Evolutionary conservation across 1,140 invertebrate genomes (phyloP), one percentile per base, ranked within the genome.

Genomic region (Cheumatopsyche charites): DNA sequence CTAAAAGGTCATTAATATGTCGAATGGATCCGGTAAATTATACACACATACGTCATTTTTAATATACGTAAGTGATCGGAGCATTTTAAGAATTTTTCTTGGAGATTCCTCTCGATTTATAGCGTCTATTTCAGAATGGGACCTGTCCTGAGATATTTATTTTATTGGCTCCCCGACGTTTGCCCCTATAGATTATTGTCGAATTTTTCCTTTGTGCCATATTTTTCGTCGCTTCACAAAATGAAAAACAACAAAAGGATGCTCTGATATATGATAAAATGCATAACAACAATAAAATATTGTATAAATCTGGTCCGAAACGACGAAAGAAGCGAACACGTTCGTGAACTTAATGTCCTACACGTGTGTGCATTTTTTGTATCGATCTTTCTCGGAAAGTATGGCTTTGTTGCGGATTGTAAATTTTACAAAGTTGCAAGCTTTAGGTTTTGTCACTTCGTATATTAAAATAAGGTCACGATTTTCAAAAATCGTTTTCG

Each of bases 71-170:
- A 58, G 55, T 58, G 55, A 58, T 58, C 23, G 12, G 11, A 68
- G 47, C 26, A 68, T 68, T 36, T 26, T 11, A 43, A 23, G 66
- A 68, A 68, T 68, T 68, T 42, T 42, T 29, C 13, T n/a, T 29
- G 55, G 11, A 47, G 29, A 43, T 68, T 55, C 42, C 19, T 74
- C 61, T 70, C 41, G 17, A 71, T 71, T 73, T 73, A 73, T 73
- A 25, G 65, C 29, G 15, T 21, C 25, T 36, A 15, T 23, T 66
- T 45, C 55, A 68, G 70, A 52, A 49, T 72, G 62, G 71, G 70
- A 75, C 67, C 70, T 70, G 73, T 71, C 69, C 19, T 43, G 19
- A 41, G 62, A 72, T 69, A 75, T 72, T 75, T 75, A 75, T 75
- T 75, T 75, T 75, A 75, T 75, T 70, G 74, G 74, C 19, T 25